Percentiles rank a stretch among this genome's conserved stretches.
Conservation (phyloP, 2,797 vertebrate genomes). For the Hemitrygon akajei region DNA sequence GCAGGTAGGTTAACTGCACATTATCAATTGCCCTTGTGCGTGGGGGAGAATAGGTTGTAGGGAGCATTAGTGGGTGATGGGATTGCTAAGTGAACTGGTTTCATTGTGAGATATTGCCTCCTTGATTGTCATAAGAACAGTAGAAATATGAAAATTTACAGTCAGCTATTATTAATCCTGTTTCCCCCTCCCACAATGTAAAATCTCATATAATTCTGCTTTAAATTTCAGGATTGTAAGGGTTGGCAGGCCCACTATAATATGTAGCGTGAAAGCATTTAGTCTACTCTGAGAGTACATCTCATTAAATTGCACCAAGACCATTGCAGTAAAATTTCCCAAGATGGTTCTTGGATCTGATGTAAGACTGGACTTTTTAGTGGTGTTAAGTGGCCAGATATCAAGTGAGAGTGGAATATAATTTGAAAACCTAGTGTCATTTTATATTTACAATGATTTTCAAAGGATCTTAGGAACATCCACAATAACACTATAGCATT, state of each 20-base stretch:
- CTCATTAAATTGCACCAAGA: neutral
- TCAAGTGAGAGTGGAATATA: neutral
- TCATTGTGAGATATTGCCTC: too few species aligned
- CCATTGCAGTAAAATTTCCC: neutral
- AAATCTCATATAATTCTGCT: neutral
- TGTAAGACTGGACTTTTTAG: neutral
- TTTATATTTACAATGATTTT: neutral
- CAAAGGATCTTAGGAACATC: neutral
- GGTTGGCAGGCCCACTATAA: neutral
- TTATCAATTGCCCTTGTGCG: too few species aligned
- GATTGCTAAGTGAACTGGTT: too few species aligned
- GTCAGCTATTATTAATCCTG: neutral
- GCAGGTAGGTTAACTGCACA: too few species aligned
- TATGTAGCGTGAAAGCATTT: neutral
- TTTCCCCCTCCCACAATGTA: neutral
- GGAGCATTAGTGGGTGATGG: too few species aligned
- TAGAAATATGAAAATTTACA: too few species aligned
- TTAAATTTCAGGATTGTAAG: neutral
- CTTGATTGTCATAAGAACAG: too few species aligned
- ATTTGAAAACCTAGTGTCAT: neutral
- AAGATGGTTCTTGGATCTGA: neutral
- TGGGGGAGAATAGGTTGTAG: too few species aligned
- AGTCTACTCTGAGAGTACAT: neutral
- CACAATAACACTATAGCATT: neutral
- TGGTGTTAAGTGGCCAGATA: neutral